These are phyloP conservation scores for Argentina silus DNA, from an alignment of 2,797 vertebrate genomes.

Conservation along the genomic window DNA sequence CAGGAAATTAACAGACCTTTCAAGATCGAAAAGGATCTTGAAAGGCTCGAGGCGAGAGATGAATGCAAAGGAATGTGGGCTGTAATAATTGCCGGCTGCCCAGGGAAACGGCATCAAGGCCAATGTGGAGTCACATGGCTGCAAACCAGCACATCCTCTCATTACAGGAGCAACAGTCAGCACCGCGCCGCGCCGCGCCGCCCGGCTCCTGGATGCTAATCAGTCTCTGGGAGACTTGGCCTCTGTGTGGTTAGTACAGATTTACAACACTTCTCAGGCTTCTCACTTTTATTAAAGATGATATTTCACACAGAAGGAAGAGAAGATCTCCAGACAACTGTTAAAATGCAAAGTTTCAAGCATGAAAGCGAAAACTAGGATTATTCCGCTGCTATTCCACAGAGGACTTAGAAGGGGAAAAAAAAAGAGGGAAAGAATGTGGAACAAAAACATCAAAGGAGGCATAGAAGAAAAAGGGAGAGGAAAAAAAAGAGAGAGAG, in stretches of 20 bases:
- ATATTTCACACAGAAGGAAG: conserved; percentile 89
- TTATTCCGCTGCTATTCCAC: conserved; percentile 85
- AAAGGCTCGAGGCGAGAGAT: conserved; percentile 71
- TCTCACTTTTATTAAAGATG: conserved; percentile 92
- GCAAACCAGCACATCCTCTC: conserved; percentile 85
- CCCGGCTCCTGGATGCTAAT: conserved; percentile 90
- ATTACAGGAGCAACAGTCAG: conserved; percentile 86
- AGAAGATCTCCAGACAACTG: conserved; percentile 89
- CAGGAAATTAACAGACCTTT: conserved; percentile 86
- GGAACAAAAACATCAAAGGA: conserved; percentile 92
- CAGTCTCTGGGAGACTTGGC: conserved; percentile 94
- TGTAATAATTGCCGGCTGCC: conserved; percentile 86
- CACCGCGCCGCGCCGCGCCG: conserved; percentile 74
- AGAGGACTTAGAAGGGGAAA: conserved; percentile 63
- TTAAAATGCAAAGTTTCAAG: conserved; percentile 95
- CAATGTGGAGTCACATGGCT: conserved; percentile 73
- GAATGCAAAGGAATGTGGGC: conserved; percentile 74
- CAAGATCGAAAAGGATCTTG: conserved; percentile 76
- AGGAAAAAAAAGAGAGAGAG: conserved; percentile 72
- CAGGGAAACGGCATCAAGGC: conserved; percentile 91
- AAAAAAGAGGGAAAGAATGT: conserved; percentile 73
- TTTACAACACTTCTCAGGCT: conserved; percentile 87
- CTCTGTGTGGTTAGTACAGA: conserved; percentile 89
- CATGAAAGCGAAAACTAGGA: conserved; percentile 88
- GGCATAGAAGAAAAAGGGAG: conserved; percentile 63